These are phyloP conservation scores for Glyphotaelius pellucidus DNA, from an alignment of 2,888 invertebrate species.

Conservation along the genomic window DNA sequence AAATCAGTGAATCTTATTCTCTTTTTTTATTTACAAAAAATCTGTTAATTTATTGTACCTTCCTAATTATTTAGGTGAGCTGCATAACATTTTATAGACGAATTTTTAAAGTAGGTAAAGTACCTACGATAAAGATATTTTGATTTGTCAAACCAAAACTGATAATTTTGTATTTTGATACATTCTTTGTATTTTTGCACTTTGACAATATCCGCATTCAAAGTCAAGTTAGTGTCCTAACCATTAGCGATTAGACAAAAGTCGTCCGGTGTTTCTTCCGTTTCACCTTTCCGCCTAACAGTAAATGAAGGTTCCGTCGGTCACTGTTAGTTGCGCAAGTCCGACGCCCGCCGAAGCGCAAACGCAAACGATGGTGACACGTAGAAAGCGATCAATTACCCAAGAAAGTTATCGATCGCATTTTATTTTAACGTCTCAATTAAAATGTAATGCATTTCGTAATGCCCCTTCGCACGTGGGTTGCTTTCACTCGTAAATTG, in stretches of 20 bases:
- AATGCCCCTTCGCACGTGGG: constrained; percentile 22
- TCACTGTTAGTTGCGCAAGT: constrained; percentile 26
- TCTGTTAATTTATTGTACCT: too few relatives aligned
- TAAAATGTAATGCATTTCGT: constrained; percentile 40
- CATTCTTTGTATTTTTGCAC: too few relatives aligned
- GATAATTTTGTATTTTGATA: too few relatives aligned
- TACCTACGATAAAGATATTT: too few relatives aligned
- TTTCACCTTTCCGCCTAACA: background rate
- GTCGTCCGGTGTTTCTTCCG: background rate
- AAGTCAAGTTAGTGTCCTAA: background rate
- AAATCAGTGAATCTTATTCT: too few relatives aligned
- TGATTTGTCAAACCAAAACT: too few relatives aligned
- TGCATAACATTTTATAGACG: too few relatives aligned
- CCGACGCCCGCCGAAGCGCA: constrained; percentile 32
- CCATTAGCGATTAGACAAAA: background rate
- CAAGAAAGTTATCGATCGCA: constrained; percentile 51
- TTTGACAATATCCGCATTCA: too few relatives aligned
- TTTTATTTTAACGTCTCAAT: constrained; percentile 25
- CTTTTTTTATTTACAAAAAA: too few relatives aligned
- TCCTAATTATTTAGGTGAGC: too few relatives aligned
- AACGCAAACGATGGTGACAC: constrained; percentile 11
- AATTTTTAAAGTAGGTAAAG: too few relatives aligned
- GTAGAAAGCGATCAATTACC: constrained; percentile 50
- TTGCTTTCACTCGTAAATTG: constrained; percentile 16
- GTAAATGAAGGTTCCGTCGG: constrained; percentile 13